Percentiles rank a stretch among this genome's conserved stretches.
Evolutionary conservation across 2,797 vertebrate species (phyloP).

Genomic region (Momotus momota): DNA sequence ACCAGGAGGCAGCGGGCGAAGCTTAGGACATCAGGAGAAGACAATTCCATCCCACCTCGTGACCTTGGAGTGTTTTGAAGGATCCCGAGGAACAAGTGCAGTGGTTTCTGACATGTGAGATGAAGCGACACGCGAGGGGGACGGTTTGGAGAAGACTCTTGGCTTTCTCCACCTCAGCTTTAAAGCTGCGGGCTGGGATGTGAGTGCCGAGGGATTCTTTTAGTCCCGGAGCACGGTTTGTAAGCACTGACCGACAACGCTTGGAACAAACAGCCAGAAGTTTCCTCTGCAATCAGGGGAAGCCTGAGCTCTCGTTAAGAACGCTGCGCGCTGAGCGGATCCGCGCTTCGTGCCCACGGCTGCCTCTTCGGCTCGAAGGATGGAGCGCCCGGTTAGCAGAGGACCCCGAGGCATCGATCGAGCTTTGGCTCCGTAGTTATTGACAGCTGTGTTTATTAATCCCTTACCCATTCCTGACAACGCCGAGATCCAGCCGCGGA

Average conservation of each 20-base stretch:
- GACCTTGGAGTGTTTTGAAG: constrained; percentile 40
- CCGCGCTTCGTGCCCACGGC: accelerated
- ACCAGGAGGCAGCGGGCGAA: background rate
- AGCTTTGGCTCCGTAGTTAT: background rate
- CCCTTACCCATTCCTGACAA: background rate
- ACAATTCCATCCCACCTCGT: background rate
- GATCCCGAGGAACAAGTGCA: constrained; percentile 17
- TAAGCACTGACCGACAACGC: accelerated
- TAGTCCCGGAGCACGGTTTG: background rate
- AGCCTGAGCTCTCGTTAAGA: background rate
- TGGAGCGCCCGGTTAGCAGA: background rate
- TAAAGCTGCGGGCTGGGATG: background rate
- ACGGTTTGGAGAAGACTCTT: background rate
- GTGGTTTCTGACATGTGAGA: background rate
- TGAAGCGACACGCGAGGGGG: background rate
- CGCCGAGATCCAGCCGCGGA: accelerated
- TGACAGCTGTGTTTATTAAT: background rate
- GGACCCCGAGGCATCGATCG: background rate
- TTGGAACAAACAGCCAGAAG: background rate
- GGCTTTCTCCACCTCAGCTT: background rate
- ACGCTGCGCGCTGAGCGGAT: background rate
- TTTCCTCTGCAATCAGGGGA: background rate
- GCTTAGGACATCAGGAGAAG: background rate
- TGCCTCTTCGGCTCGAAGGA: background rate
- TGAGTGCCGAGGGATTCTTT: background rate